Percentiles rank a stretch among this genome's conserved stretches.
phyloP scores from a whole-genome alignment of 2,113 vertebrate species.

The Pelecanoides urinatrix region DNA sequence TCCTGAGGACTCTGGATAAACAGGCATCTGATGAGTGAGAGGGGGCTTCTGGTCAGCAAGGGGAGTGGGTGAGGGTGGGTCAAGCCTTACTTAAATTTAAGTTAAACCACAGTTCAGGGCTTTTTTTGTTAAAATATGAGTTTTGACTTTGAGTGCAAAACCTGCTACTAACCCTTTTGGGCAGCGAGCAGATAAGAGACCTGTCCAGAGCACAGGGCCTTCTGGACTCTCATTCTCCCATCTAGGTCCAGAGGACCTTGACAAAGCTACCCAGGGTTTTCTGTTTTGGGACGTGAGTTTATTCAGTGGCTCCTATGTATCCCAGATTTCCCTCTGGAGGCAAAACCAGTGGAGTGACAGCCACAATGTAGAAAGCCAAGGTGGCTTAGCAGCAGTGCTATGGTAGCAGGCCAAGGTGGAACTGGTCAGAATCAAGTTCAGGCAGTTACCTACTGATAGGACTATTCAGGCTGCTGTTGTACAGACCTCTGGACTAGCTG shows the following conservation, averaged over 20 bases:
- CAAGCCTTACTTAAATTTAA: neutral
- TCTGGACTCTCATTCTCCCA: neutral
- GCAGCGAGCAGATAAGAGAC: neutral
- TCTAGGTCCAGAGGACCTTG: neutral
- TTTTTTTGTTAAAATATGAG: neutral
- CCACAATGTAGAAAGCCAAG: neutral
- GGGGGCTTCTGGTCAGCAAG: neutral
- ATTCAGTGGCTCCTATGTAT: neutral
- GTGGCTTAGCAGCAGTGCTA: neutral
- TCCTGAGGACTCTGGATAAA: neutral
- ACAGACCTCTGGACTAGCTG: neutral
- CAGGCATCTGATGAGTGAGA: neutral
- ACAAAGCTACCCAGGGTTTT: neutral
- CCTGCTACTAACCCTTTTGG: neutral
- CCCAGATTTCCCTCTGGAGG: neutral
- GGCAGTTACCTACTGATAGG: neutral
- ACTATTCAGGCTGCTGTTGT: neutral
- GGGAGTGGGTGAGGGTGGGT: neutral
- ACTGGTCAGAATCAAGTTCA: neutral
- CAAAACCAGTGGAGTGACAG: neutral
- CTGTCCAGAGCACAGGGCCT: neutral
- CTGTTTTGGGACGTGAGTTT: neutral
- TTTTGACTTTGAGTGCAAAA: neutral
- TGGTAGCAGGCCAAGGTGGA: neutral
- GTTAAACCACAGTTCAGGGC: neutral